Evolutionary conservation across 1,140 invertebrate genomes (phyloP), one percentile per base, ranked within the genome.

Genomic region (Pachypeltis micranthus): DNA sequence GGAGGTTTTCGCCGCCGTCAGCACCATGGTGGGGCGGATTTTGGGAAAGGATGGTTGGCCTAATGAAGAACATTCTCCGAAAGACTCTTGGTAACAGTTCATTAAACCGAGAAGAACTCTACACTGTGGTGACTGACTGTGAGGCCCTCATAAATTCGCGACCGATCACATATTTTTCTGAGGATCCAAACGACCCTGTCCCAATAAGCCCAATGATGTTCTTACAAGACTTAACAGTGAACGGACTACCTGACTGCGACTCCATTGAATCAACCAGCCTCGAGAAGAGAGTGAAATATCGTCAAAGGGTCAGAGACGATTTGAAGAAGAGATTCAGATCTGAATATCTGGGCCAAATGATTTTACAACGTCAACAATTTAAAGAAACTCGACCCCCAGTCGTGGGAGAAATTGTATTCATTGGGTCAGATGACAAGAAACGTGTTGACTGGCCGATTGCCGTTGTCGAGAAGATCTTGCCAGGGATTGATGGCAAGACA

Each of bases 11-110:
- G 61, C 69, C 72, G 16, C 70, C 70, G 10, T 64, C 65, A 25
- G 69, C 74, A 2, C 67, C 75, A 16, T 78, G 75, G 74, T 74
- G 72, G 70, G 74, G 75, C 25, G 76, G 76, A 19, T 72, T 63
- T 31, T 73, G 69, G 67, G 68, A 79, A 61, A 51, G 76, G 4
- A 26, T 79, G n/a, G 68, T 78, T 12, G 56, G 71, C 0, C 26
- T 76, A 4, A 51, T 72, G 3, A 76, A 77, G 63, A 51, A 63
- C 25, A 54, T 70, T 25, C 64, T 74, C 31, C 56, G 68, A 10
- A 65, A 67, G 56, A 68, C 66, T 58, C 58, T 75, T 1, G 72
- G 71, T 54, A 66, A 63, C 44, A 65, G 69, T 2, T 57, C 24
- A 24, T 56, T 74, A 19, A 63, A 63, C 57, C 67, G 67, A 28